Evolutionary conservation across 2,113 vertebrate genomes (phyloP), one percentile per base, ranked within the genome.

Genomic region (Percopsis transmontana): DNA sequence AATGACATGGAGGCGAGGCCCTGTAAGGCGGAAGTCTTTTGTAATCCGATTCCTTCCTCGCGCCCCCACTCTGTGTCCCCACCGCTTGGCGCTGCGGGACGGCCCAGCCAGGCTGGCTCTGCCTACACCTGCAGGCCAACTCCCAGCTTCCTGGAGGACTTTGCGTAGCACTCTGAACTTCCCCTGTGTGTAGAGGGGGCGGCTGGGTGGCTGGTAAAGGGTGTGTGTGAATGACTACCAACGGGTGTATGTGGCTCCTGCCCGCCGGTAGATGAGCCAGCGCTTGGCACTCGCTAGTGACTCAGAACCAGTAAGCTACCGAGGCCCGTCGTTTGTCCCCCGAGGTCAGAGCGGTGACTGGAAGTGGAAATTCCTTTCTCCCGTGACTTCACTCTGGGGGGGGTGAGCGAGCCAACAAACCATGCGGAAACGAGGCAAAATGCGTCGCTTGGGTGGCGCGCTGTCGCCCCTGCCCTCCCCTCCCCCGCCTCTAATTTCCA

Each of bases 91-190:
- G n/a, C 61, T 65, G 80, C 50, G 12, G 38, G 47, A 77, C 79
- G 23, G 66, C 51, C 24, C 42, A 54, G 45, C 51, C 48, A 67
- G 59, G 38, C 62, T 24, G 41, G 42, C 58, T 68, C 53, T 73
- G 74, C 72, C 68, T 80, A 61, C 75, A 79, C 76, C 80, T 82
- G 77, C 53, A 77, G 74, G 81, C 58, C 65, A 62, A 63, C 71
- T 63, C 66, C 16, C 19, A 58, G 21, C 27, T 62, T 62, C 24
- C 58, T 18, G 6, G 61, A 80, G 41, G 70, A 3, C 59, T n/a
- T n/a, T n/a, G 11, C 3, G 48, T 10, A 27, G 53, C 10, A 64
- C 44, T 58, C 70, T 66, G 40, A 1, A 21, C 58, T 19, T 53
- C 11, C 33, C 51, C 33, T 16, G 2, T 51, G 14, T 42, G n/a